Conservation (phyloP, 2,113 vertebrate genomes). For the Eidolon helvum region DNA sequence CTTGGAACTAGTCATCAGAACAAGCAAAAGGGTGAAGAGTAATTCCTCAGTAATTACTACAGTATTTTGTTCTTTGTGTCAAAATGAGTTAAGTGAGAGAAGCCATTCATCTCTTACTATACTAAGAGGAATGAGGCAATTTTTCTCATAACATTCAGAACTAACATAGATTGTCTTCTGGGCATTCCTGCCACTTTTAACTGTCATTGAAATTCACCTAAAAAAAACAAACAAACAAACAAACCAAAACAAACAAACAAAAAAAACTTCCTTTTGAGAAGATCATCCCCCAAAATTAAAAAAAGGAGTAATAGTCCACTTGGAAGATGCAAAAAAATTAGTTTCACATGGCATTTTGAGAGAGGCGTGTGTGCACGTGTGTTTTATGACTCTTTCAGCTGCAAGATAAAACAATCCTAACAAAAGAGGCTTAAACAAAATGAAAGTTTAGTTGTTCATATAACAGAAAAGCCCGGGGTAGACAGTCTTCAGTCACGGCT, state of each 20-base stretch:
- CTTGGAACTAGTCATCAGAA: constrained; percentile 42
- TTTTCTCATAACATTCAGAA: neutral
- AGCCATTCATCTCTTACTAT: constrained; percentile 51
- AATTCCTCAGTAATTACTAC: constrained; percentile 43
- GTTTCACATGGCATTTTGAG: neutral
- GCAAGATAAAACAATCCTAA: neutral
- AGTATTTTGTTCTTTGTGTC: constrained; percentile 51
- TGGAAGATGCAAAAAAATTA: neutral
- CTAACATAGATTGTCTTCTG: constrained; percentile 12
- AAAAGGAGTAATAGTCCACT: neutral
- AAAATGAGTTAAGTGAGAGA: constrained; percentile 40
- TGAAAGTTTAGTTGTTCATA: neutral
- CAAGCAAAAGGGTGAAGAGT: constrained; percentile 13
- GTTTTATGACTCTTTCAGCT: neutral
- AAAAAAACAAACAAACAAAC: neutral
- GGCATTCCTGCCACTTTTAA: neutral
- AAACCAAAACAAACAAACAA: too few species aligned
- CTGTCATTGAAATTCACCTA: constrained; percentile 38
- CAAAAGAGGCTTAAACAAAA: neutral
- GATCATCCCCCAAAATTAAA: neutral
- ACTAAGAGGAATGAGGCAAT: neutral
- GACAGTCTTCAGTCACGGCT: neutral
- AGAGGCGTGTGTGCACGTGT: accelerated
- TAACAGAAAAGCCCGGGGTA: neutral
- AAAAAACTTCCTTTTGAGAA: neutral